Conservation (phyloP, 2,797 vertebrate species). For the Gymnoscopelus microlampas region DNA sequence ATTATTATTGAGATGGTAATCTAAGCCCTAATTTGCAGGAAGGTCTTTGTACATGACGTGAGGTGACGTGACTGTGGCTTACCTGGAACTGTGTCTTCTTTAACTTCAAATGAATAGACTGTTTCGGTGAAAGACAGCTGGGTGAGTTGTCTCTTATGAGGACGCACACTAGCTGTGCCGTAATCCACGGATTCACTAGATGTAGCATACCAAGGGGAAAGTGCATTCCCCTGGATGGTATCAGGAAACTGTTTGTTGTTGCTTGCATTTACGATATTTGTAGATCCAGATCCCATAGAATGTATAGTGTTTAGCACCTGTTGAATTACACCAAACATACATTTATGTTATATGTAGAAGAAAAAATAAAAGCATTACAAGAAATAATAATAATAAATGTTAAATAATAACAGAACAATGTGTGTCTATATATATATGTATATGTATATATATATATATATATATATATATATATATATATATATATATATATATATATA, state of each 20-base stretch:
- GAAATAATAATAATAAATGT: too few relatives aligned
- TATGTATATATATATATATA: too few relatives aligned
- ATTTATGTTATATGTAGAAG: neutral
- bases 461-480: too few relatives aligned
- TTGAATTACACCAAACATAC: conserved; percentile 11
- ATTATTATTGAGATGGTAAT: neutral
- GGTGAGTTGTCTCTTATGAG: conserved; percentile 64
- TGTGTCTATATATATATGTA: too few relatives aligned
- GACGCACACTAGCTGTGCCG: conserved; percentile 30
- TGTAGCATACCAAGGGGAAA: conserved; percentile 58
- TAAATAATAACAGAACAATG: too few relatives aligned
- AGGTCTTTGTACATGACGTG: conserved; percentile 19
- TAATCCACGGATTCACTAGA: conserved; percentile 39
- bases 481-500: too few relatives aligned
- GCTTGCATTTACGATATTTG: conserved; percentile 44
- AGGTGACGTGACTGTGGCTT: conserved; percentile 19
- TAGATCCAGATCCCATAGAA: conserved; percentile 43
- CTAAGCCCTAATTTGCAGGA: conserved; percentile 3
- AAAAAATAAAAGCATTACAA: too few relatives aligned
- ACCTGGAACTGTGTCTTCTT: conserved; percentile 83
- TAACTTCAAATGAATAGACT: conserved; percentile 81
- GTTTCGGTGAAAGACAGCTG: conserved; percentile 72
- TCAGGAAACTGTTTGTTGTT: conserved; percentile 45
- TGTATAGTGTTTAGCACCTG: conserved; percentile 60
- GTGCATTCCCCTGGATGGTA: conserved; percentile 21